Conservation (phyloP, 2,888 invertebrate species). For the Apotomis turbidana region DNA sequence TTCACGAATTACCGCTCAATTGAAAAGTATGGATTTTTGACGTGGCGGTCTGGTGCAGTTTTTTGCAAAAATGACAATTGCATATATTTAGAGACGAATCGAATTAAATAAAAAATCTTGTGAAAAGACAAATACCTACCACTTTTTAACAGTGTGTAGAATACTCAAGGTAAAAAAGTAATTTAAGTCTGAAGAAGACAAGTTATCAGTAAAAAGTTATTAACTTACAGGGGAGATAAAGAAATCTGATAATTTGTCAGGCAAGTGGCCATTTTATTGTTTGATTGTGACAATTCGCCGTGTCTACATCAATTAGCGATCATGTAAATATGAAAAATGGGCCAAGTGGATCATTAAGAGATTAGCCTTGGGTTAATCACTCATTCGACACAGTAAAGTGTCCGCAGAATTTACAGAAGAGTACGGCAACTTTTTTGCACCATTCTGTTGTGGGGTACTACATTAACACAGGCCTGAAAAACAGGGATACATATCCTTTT, state of each 20-base stretch:
- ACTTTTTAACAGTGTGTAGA: too few relatives aligned
- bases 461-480: neutral
- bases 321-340: conserved; percentile 29
- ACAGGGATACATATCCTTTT: neutral
- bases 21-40: too few relatives aligned
- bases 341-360: conserved; percentile 37
- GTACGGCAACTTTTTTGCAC: neutral
- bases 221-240: neutral
- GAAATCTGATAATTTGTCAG: neutral
- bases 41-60: too few relatives aligned
- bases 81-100: too few relatives aligned
- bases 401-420: conserved; percentile 13
- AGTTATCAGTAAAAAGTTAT: too few relatives aligned
- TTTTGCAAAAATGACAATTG: too few relatives aligned
- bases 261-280: neutral
- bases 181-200: too few relatives aligned
- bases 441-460: neutral
- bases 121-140: too few relatives aligned
- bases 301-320: conserved; percentile 10
- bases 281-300: conserved; percentile 3
- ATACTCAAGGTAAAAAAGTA: too few relatives aligned
- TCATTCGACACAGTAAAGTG: conserved; percentile 26
- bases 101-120: too few relatives aligned
- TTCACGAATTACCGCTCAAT: too few relatives aligned
- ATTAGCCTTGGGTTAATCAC: conserved; percentile 31